Base-by-base conservation (phyloP, 2,888 invertebrate genomes). In the Cyaniris semiargus region DNA sequence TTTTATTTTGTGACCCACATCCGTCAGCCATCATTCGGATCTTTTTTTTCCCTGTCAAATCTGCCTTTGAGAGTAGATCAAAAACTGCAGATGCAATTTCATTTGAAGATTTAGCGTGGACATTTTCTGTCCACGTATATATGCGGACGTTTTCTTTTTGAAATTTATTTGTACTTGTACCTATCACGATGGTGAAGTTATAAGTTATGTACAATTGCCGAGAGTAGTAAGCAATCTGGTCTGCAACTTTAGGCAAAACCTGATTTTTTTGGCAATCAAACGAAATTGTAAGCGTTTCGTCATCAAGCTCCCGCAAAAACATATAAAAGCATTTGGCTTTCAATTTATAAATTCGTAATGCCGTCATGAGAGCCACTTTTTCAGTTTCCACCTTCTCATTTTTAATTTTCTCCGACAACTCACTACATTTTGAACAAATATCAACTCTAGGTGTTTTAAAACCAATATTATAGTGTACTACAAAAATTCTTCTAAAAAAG, bases 91-190 rank as follows among this genome's bases (percentile, higher is more conserved):
- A 80, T 76, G 79, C 79, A 70, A 82, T 81, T 76, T 81, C 79
- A 75, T 82, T 82, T 70, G 80, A 76, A 38, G 80, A 79, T 75
- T 81, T 81, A 15, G 79, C 77, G 76, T 79, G 76, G 76, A 76
- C 76, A 71, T 80, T 78, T 79, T 79, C 80, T 53, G 80, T 80
- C 80, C 79, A 80, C 74, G 78, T 79, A 78, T 78, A 80, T 74
- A 78, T 78, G 78, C 75, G 78, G 44, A 80, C 81, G 78, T 81
- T 81, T 80, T 80, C 78, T 80, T 80, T 80, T 78, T 53, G 79
- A 78, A 80, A 78, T 75, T 79, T 79, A 70, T 78, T 77, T 76
- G 76, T 79, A 58, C 70, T 72, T 71, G 70, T 78, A 60, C 78
- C 78, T 76, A 78, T 27, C 27, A 27, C 27, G 27, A 27, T 27